Evolutionary conservation across 2,797 vertebrate genomes (phyloP), one percentile per base, ranked within the genome.

Genomic region (Carapus acus): DNA sequence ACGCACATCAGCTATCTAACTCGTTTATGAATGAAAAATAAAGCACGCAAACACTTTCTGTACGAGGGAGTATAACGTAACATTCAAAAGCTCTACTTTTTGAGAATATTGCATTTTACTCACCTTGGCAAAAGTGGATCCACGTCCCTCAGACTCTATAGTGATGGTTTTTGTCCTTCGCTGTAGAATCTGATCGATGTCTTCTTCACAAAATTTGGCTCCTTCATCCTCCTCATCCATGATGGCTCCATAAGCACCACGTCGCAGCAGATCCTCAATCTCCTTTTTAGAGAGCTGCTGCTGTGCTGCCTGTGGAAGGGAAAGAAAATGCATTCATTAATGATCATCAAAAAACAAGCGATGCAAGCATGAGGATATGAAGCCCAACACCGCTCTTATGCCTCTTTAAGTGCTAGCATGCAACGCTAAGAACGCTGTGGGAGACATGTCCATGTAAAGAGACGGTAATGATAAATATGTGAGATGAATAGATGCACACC

Each of bases 211-310:
- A 80, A 99, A 99, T 73, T 99, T 99, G 54, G 94, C 93, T 15
- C 96, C 94, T 77, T 99, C 96, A 21, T 99, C 96, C 75, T 97
- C 94, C 54, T 99, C 96, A 41, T 97, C 96, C 96, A 98, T 99
- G 69, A 99, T 94, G 61, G 96, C 96, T 24, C 96, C 96, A 29
- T 99, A 99, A 0, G 96, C 96, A 6, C 96, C 96, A 24, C 93
- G 90, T 31, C 95, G 83, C 83, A 99, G 79, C 65, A 99, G 82
- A 69, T 99, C 96, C 77, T 99, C 96, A 23, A 99, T 98, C 83
- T 97, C 96, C 76, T 97, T 99, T 85, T 99, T 99, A 2, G 94
- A 97, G 20, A 98, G 88, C 71, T 97, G 96, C 65, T 97, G 95
- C n/a, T 97, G 96, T 49, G 87, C 89, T 76, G 95, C 76, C 83